Percentiles rank a stretch among this genome's conserved stretches.
Evolutionary conservation across 2,113 vertebrate genomes (phyloP).

Genomic region (Ceratotherium simum): DNA sequence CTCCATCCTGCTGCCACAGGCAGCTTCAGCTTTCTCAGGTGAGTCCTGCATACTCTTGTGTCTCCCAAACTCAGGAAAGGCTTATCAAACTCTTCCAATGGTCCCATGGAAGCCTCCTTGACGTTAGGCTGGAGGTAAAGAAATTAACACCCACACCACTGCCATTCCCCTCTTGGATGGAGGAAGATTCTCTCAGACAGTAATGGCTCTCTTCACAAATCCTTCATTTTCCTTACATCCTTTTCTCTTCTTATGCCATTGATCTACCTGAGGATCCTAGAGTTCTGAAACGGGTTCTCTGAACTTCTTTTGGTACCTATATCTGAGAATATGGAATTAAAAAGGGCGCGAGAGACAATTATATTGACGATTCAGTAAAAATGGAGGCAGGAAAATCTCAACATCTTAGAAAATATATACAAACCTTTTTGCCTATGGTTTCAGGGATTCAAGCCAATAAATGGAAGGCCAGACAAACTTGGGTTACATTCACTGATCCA

Average conservation of each 20-base stretch:
- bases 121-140: not conserved
- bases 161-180: not conserved
- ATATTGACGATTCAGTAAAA: not conserved
- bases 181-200: not conserved
- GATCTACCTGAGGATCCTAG: not conserved
- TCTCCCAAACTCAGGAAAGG: not conserved
- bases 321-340: not conserved
- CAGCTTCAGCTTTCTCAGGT: not conserved
- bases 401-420: not conserved
- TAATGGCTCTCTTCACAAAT: not conserved
- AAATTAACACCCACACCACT: not conserved
- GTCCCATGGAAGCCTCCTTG: not conserved
- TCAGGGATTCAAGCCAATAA: not conserved
- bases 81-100: not conserved
- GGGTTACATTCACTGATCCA: not conserved
- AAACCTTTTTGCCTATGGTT: not conserved
- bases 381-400: not conserved
- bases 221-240: not conserved
- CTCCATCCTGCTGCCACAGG: not conserved
- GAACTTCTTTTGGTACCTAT: not conserved
- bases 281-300: not conserved
- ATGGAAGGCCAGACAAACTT: not conserved
- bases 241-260: not conserved
- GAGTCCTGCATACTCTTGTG: not conserved
- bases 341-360: not conserved